Base-by-base conservation (phyloP, 2,888 invertebrate species). In the Phaedon cochleariae region DNA sequence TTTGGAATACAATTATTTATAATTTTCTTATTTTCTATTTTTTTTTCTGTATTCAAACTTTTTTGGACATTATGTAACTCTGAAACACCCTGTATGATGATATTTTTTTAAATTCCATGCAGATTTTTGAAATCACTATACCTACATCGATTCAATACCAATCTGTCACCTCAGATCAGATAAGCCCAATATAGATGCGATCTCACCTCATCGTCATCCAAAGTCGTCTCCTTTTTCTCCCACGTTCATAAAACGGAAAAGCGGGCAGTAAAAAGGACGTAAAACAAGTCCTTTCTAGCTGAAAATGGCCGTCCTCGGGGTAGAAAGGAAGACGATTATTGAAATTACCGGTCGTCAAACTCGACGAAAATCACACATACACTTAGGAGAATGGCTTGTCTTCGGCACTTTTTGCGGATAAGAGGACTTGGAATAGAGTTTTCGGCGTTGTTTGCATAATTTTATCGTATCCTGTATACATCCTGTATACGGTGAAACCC, bases 301-400 rank as follows among this genome's bases (percentile, higher is more conserved):
- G 62, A 60, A 34, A 73, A 75, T 65, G 73, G 71, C 67, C 72
- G 74, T 74, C 73, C 73, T 65, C 59, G 61, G 71, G 70, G 63
- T 41, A n/a, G n/a, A 29, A 72, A 76, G 73, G 73, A 70, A 66
- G 65, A 67, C 72, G 76, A 76, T 76, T 76, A 76, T 76, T 76
- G 76, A 76, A 76, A 76, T 75, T 75, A 75, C 72, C 52, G 64
- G 62, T 70, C 65, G 70, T 74, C 74, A 73, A 74, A 73, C 66
- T 67, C 61, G 67, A 61, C 7, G 66, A 59, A 68, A 73, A 72
- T 72, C 73, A 68, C 73, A 74, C 74, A 73, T 73, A 68, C 73
- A 69, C 70, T 73, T 70, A 69, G 62, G 68, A 63, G 67, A 71
- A 70, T 65, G 57, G 57, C 45, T 45, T 57, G 57, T 57, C 57